Evolutionary conservation across 1,140 invertebrate species (phyloP).

Genomic region (Pseudomyrmex flavicornis): DNA sequence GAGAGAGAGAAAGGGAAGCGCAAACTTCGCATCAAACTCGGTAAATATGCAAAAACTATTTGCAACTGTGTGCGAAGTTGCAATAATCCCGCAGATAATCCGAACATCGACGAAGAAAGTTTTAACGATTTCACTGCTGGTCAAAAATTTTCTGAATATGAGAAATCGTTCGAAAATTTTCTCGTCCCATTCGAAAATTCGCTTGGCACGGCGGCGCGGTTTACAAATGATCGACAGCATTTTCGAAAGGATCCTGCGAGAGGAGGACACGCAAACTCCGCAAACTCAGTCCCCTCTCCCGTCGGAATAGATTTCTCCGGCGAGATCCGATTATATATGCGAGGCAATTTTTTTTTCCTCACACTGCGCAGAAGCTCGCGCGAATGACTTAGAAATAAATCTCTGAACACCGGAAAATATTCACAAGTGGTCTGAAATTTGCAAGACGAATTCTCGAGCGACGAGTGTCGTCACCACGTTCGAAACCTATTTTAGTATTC

Average conservation of each 20-base stretch:
- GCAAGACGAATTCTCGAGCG: slow-evolving; percentile 7
- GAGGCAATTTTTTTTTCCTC: not conserved
- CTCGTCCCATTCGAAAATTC: slow-evolving; percentile 24
- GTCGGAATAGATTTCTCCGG: not conserved
- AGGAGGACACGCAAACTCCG: not conserved
- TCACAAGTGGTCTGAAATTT: slow-evolving; percentile 10
- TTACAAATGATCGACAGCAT: slow-evolving; percentile 42
- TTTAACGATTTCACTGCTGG: slow-evolving; percentile 34
- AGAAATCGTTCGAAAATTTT: slow-evolving; percentile 49
- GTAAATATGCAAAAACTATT: slow-evolving; percentile 26
- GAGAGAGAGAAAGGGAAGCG: not conserved
- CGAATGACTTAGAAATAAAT: not conserved
- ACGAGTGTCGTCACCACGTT: not conserved
- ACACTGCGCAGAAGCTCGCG: too few relatives aligned
- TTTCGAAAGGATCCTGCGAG: slow-evolving; percentile 10
- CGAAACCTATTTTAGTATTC: slow-evolving; percentile 45
- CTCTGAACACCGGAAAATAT: not conserved
- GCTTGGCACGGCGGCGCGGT: not conserved
- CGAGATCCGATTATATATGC: not conserved
- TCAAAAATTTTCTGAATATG: slow-evolving; percentile 51
- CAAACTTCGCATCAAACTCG: not conserved
- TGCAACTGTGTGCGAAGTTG: slow-evolving; percentile 32
- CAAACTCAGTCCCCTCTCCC: not conserved
- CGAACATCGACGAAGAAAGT: slow-evolving; percentile 39
- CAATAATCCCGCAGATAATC: slow-evolving; percentile 45